Evolutionary conservation across 2,113 vertebrate genomes (phyloP).

Genomic region (Chrysemys picta): DNA sequence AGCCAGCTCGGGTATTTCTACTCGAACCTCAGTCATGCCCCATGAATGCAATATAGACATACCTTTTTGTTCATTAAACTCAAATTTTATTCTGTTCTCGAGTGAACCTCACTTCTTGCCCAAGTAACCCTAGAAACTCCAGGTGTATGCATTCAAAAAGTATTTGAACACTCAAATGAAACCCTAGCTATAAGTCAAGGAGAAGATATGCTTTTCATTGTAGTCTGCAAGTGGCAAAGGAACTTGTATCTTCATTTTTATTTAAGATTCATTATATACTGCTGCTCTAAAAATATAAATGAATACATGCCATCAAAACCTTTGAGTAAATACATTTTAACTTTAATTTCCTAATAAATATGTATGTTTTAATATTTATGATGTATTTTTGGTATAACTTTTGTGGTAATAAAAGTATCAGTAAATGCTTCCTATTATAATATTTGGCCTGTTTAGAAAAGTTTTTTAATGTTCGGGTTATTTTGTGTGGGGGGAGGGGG

Average conservation of each 20-base stretch:
- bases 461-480: not conserved
- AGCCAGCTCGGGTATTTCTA: not conserved
- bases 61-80: not conserved
- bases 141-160: not conserved
- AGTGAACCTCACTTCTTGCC: not conserved
- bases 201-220: not conserved
- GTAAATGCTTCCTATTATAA: not conserved
- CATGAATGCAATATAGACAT: not conserved
- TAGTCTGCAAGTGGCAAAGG: not conserved
- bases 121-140: not conserved
- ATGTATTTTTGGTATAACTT: not conserved
- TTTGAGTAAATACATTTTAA: not conserved
- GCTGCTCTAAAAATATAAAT: not conserved
- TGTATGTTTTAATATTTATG: not conserved
- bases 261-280: not conserved
- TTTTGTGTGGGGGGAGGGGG: not conserved
- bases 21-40: not conserved
- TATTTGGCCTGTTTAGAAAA: not conserved
- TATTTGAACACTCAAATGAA: not conserved
- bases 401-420: not conserved
- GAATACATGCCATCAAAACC: not conserved
- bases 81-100: not conserved
- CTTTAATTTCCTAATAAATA: not conserved
- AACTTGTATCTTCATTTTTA: not conserved
- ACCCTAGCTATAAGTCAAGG: not conserved